phyloP scores from a whole-genome alignment of 2,113 vertebrate species.

The Macquaria australasica region DNA sequence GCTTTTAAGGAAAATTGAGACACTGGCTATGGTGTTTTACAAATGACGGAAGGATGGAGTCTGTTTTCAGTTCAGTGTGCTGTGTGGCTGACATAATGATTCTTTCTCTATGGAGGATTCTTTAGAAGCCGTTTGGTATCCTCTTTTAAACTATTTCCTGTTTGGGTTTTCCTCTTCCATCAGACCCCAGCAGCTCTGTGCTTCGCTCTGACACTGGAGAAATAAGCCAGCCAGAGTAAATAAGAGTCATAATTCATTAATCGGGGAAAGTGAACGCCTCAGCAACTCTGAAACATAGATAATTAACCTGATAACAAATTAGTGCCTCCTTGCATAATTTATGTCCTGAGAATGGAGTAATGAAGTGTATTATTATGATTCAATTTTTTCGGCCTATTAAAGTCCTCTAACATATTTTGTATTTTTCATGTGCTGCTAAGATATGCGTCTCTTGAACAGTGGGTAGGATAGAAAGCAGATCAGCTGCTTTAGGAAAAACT shows the following conservation, averaged over 20 bases:
- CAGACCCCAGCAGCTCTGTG: slow-evolving; percentile 44
- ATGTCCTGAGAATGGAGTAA: slow-evolving; percentile 74
- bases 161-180: slow-evolving; percentile 52
- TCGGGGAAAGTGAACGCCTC: slow-evolving; percentile 76
- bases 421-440: slow-evolving; percentile 65
- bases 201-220: slow-evolving; percentile 51
- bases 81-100: not conserved
- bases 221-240: slow-evolving; percentile 69
- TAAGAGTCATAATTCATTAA: slow-evolving; percentile 80
- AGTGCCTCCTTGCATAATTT: slow-evolving; percentile 79
- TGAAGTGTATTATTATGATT: slow-evolving; percentile 76
- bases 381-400: slow-evolving; percentile 56
- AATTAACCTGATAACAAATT: slow-evolving; percentile 83
- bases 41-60: not conserved
- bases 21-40: not conserved
- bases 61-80: not conserved
- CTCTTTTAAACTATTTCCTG: slow-evolving; percentile 56
- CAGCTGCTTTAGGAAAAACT: slow-evolving; percentile 13
- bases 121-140: slow-evolving; percentile 22
- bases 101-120: not conserved
- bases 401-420: slow-evolving; percentile 63
- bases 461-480: slow-evolving; percentile 26
- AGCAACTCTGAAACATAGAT: slow-evolving; percentile 79
- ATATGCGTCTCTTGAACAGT: slow-evolving; percentile 42
- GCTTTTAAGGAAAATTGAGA: not conserved